Evolutionary conservation across 2,888 invertebrate genomes (phyloP).

Genomic region (Carabus problematicus): DNA sequence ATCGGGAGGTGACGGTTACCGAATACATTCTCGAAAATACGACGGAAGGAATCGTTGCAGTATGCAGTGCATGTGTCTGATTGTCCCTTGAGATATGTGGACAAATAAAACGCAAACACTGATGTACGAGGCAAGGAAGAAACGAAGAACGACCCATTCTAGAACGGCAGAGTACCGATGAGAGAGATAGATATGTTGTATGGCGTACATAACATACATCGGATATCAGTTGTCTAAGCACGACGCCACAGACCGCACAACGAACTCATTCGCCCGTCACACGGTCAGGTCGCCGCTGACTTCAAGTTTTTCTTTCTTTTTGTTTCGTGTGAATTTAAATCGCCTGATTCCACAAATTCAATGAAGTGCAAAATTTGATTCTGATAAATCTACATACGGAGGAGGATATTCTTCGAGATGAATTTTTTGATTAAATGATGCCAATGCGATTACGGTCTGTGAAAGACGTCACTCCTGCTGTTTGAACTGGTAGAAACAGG

Average conservation of each 20-base stretch:
- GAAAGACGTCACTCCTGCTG: background rate
- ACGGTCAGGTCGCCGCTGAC: slow-evolving; percentile 18
- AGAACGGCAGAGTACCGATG: slow-evolving; percentile 3
- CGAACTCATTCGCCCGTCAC: slow-evolving; percentile 9
- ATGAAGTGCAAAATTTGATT: slow-evolving; percentile 54
- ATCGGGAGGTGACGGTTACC: background rate
- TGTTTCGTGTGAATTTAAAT: slow-evolving; percentile 52
- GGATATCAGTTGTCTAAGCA: background rate
- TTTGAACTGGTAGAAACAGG: slow-evolving; percentile 6
- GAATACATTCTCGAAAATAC: slow-evolving; percentile 7
- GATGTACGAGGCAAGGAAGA: slow-evolving; percentile 31
- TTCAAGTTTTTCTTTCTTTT: slow-evolving; percentile 43
- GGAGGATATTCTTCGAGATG: slow-evolving; percentile 27
- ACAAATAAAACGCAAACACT: slow-evolving; percentile 38
- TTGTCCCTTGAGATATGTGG: slow-evolving; percentile 29
- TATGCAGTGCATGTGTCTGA: slow-evolving; percentile 30
- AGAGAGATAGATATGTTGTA: slow-evolving; percentile 4
- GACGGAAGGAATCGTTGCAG: slow-evolving; percentile 8
- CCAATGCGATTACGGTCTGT: slow-evolving; percentile 35
- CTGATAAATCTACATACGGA: slow-evolving; percentile 51
- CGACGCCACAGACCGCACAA: background rate
- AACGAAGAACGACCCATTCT: background rate
- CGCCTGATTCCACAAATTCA: slow-evolving; percentile 55
- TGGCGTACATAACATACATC: background rate
- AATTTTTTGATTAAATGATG: slow-evolving; percentile 36